phyloP scores from a whole-genome alignment of 2,888 invertebrate species.

The Lycocerus yunnanus region DNA sequence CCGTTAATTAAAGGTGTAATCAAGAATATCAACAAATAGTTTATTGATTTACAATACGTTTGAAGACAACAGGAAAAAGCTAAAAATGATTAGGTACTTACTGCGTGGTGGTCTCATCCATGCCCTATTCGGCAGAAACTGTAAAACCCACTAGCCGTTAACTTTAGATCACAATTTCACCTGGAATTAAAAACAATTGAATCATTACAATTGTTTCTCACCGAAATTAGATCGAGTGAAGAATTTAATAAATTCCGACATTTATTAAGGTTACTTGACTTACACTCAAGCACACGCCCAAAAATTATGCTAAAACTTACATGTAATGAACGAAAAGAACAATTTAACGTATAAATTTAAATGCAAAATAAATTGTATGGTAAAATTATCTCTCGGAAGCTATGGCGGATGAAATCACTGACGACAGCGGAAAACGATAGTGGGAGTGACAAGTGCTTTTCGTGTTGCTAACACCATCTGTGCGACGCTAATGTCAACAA shows the following conservation, averaged over 20 bases:
- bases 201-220: background rate
- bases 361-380: background rate
- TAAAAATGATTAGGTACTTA: slow-evolving; percentile 24
- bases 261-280: background rate
- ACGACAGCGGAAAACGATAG: background rate
- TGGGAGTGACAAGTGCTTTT: background rate
- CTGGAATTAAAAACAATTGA: slow-evolving; percentile 9
- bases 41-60: background rate
- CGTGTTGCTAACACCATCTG: slow-evolving; percentile 13
- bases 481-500: background rate
- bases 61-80: slow-evolving; percentile 8
- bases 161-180: slow-evolving; percentile 21
- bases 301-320: background rate
- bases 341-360: background rate
- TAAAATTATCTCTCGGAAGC: background rate
- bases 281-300: background rate
- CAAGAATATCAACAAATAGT: background rate
- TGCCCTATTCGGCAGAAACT: slow-evolving; percentile 32
- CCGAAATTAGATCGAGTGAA: background rate
- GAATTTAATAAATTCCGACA: background rate
- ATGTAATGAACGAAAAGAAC: background rate
- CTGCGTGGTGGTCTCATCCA: slow-evolving; percentile 37
- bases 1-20: background rate
- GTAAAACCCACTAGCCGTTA: slow-evolving; percentile 27
- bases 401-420: slow-evolving; percentile 30